Base-by-base conservation (phyloP, 2,113 vertebrate species). In the Pungitius pungitius region DNA sequence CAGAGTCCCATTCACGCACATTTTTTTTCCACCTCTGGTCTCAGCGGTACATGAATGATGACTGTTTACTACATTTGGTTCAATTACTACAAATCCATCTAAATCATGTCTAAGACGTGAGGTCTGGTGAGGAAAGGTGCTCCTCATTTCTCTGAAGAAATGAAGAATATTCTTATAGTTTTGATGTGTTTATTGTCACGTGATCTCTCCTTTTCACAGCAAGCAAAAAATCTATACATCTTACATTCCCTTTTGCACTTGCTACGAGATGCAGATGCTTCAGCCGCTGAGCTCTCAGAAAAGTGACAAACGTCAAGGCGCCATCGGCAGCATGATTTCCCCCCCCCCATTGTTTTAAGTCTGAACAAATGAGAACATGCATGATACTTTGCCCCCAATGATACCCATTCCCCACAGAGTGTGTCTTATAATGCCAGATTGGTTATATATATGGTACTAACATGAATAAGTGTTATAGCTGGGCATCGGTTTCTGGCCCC, bases 61-160 rank as follows among this genome's bases (percentile, higher is more conserved):
- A 71, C 49, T 73, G 78, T 84, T 89, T 81, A 86, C 85, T 79
- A 83, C 55, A 76, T 78, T 85, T 77, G 65, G 78, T 85, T 84
- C 85, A 79, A 76, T 81, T 39, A 69, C 54, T 49, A 54, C 18
- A 76, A 75, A 75, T 87, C 58, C 73, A 20, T 67, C 76, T 43
- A 82, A 69, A 66, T 57, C 68, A 78, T 77, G 72, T 84, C 64
- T 61, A 80, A 84, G 60, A 78, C 83, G 86, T 84, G 43, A 84
- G 24, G 45, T 69, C 71, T 73, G 65, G 45, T 65, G 63, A 85
- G 73, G 52, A 78, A 70, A 85, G 78, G 54, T 27, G 79, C 77
- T 73, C 58, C 55, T 56, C 54, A 81, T 69, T 78, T 77, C 63
- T 84, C 57, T n/a, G n/a, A n/a, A n/a, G n/a, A n/a, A n/a, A n/a